phyloP scores from a whole-genome alignment of 2,113 vertebrate species.

The Mesembrinibis cayennensis region DNA sequence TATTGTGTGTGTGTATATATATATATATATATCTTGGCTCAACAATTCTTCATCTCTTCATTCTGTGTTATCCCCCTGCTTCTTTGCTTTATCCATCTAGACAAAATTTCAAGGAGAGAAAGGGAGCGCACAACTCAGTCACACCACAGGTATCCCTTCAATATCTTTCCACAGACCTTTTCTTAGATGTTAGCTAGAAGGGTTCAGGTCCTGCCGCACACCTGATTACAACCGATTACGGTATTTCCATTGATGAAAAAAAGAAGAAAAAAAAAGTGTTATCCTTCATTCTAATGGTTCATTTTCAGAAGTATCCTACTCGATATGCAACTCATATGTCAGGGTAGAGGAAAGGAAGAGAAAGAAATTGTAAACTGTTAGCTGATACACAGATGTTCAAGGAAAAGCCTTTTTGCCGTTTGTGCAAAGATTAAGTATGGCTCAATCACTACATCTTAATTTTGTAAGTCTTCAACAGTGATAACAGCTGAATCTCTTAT shows the following conservation, averaged over 20 bases:
- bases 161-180: background rate
- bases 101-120: background rate
- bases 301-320: background rate
- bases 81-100: background rate
- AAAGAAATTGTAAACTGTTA: background rate
- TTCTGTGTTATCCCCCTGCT: background rate
- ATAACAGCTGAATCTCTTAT: background rate
- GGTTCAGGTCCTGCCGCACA: background rate
- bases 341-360: background rate
- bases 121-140: background rate
- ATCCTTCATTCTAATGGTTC: background rate
- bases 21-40: background rate
- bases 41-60: background rate
- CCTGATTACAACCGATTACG: background rate
- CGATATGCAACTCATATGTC: rapidly evolving
- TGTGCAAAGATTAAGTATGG: background rate
- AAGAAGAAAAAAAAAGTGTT: background rate
- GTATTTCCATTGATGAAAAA: background rate
- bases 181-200: background rate
- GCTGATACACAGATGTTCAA: background rate
- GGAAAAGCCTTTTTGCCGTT: background rate
- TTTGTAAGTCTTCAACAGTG: background rate
- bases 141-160: background rate
- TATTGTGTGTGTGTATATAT: background rate
- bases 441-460: background rate